phyloP scores from a whole-genome alignment of 2,797 vertebrate genomes.

The Hypotaenidia okinawae region DNA sequence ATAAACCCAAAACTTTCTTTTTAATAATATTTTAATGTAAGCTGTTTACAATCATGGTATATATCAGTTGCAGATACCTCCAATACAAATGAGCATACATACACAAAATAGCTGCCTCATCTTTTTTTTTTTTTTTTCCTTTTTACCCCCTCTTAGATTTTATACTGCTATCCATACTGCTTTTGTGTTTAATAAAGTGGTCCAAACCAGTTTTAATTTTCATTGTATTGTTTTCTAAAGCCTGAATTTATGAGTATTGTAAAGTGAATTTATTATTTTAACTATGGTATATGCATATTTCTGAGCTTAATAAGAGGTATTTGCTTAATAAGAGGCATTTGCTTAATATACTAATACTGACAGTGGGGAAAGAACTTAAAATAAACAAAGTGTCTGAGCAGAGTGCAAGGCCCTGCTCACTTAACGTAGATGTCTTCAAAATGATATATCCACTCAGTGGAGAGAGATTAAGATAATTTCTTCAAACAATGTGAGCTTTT shows the following conservation, averaged over 20 bases:
- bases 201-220: background rate
- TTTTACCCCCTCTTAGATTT: background rate
- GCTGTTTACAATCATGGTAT: background rate
- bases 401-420: background rate
- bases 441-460: background rate
- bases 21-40: background rate
- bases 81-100: too few relatives aligned
- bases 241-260: background rate
- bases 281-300: background rate
- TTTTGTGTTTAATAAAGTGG: background rate
- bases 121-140: background rate
- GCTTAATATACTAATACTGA: background rate
- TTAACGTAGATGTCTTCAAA: background rate
- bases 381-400: background rate
- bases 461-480: constrained; percentile 43
- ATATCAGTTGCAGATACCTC: background rate
- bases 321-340: background rate
- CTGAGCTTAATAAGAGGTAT: background rate
- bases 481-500: constrained; percentile 23
- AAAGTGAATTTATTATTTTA: background rate
- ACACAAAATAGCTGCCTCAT: background rate
- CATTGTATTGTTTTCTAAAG: background rate
- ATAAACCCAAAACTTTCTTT: background rate
- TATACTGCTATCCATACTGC: background rate
- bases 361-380: background rate